These are phyloP conservation scores for Tenthredo notha DNA, from an alignment of 2,888 invertebrate species.

Conservation along the genomic window DNA sequence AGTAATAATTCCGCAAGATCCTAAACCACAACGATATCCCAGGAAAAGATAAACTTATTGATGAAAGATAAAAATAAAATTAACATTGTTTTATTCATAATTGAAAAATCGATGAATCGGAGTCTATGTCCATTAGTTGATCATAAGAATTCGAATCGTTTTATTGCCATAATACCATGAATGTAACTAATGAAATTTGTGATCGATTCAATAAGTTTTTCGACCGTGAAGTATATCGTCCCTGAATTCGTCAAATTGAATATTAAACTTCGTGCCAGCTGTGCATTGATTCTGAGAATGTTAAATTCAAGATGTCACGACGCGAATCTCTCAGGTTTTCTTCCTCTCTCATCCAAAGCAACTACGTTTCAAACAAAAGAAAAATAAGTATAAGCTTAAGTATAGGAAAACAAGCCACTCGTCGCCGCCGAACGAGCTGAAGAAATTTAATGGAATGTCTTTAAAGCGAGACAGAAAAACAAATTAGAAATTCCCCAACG, in stretches of 20 bases:
- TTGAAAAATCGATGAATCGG: background rate
- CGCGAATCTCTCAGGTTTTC: background rate
- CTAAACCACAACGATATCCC: background rate
- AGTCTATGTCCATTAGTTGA: background rate
- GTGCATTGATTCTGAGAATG: background rate
- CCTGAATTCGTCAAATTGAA: background rate
- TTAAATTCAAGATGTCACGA: background rate
- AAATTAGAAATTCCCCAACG: conserved; percentile 44
- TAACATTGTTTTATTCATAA: background rate
- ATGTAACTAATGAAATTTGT: background rate
- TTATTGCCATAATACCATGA: background rate
- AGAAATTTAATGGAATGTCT: conserved; percentile 38
- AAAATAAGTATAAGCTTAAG: conserved; percentile 7
- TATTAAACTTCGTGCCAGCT: background rate
- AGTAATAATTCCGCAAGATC: background rate
- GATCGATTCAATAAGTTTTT: background rate
- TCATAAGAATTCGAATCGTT: background rate
- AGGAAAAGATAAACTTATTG: background rate
- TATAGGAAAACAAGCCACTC: conserved; percentile 23
- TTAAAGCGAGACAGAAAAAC: conserved; percentile 35
- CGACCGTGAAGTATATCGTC: background rate
- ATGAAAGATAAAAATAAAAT: background rate
- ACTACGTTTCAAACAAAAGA: background rate
- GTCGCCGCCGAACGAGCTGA: background rate
- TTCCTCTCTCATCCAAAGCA: background rate